These are phyloP conservation scores for Tetanocera ferruginea DNA, from an alignment of 2,888 invertebrate genomes.

Conservation along the genomic window DNA sequence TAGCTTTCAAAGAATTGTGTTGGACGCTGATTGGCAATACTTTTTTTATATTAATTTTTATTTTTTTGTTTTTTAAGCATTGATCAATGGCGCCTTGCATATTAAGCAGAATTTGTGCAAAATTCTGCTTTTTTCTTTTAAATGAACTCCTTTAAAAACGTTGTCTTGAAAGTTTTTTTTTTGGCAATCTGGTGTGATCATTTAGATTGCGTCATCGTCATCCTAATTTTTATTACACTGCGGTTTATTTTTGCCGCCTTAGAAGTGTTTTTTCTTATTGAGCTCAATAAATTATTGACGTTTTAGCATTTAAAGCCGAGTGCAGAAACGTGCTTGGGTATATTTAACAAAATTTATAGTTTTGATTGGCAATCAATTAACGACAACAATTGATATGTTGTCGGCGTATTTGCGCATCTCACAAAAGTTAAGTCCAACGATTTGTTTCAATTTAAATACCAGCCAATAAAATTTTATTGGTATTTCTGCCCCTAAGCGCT, in stretches of 20 bases:
- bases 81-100: not conserved
- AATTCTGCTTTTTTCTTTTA: not conserved
- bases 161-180: not conserved
- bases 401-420: constrained; percentile 4
- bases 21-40: not conserved
- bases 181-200: constrained; percentile 13
- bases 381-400: not conserved
- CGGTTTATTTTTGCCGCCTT: not conserved
- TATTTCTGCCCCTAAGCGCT: not conserved
- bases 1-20: not conserved
- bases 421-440: not conserved
- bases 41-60: not conserved
- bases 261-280: not conserved
- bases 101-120: not conserved
- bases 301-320: not conserved
- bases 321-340: not conserved
- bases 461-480: constrained; percentile 4
- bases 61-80: not conserved
- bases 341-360: constrained; percentile 4
- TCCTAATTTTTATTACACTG: not conserved
- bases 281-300: not conserved
- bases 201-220: not conserved
- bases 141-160: not conserved
- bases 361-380: constrained; percentile 33
- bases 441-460: constrained; percentile 24